These are phyloP conservation scores for Anguilla obscura DNA, from an alignment of 2,797 vertebrate species.

Conservation along the genomic window DNA sequence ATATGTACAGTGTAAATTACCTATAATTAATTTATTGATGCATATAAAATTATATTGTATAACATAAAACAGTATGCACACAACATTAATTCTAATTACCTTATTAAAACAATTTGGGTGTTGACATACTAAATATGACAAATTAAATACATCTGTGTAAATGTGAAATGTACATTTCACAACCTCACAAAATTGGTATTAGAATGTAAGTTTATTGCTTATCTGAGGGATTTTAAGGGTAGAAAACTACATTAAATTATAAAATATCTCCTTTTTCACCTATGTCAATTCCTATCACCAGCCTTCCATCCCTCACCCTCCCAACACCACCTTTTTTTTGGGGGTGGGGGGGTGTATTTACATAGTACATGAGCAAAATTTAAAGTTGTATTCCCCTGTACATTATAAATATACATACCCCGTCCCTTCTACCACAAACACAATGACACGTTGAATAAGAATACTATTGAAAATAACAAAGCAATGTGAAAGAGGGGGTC, in stretches of 20 bases:
- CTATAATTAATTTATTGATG: not conserved
- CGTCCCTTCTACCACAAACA: no score
- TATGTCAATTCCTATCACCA: not conserved
- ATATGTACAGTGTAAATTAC: not conserved
- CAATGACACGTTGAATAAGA: not conserved
- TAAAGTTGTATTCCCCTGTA: not conserved
- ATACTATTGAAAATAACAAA: not conserved
- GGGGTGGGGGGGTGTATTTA: not conserved
- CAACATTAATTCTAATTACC: no score
- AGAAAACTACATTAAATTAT: not conserved
- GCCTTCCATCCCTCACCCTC: not conserved
- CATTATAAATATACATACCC: not conserved
- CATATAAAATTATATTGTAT: not conserved
- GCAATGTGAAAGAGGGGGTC: not conserved
- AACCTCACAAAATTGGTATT: not conserved
- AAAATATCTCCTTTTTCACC: not conserved
- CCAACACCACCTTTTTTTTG: not conserved
- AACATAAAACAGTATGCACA: no score
- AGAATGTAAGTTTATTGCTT: not conserved
- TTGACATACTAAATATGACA: not conserved
- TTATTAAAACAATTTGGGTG: no score
- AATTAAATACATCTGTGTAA: not conserved
- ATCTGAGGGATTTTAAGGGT: not conserved
- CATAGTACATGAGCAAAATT: not conserved
- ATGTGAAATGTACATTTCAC: not conserved